A percentile compares a stretch with the other conserved stretches of the same genome.
phyloP scores from a whole-genome alignment of 2,113 vertebrate species.

The Plotosus lineatus region DNA sequence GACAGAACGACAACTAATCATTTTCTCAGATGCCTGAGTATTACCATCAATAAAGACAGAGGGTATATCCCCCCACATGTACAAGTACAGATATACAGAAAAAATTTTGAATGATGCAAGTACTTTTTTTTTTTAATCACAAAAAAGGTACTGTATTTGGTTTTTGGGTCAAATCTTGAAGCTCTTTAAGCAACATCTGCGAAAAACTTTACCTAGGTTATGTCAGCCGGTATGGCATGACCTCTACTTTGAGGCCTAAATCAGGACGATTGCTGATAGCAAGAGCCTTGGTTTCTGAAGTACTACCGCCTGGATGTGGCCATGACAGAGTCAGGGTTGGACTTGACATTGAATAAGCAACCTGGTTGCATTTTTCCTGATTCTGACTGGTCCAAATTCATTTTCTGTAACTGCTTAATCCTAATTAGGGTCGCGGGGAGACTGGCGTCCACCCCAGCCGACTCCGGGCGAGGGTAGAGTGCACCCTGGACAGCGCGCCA shows the following conservation, averaged over 20 bases:
- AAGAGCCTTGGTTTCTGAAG: conserved; percentile 12
- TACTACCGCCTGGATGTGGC: not conserved
- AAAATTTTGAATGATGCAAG: not conserved
- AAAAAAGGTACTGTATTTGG: not conserved
- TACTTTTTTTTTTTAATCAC: not conserved
- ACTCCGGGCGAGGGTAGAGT: too few relatives aligned
- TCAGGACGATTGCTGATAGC: not conserved
- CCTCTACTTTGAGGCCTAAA: not conserved
- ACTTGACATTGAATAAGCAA: not conserved
- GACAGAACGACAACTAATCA: too few relatives aligned
- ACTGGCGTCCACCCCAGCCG: too few relatives aligned
- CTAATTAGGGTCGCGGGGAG: too few relatives aligned
- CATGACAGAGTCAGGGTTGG: not conserved
- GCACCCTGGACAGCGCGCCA: too few relatives aligned
- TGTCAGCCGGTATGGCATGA: not conserved
- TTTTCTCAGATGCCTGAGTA: too few relatives aligned
- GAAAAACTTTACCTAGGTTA: conserved; percentile 2
- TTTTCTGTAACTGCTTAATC: too few relatives aligned
- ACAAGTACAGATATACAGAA: not conserved
- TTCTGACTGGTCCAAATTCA: not conserved
- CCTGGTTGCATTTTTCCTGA: not conserved
- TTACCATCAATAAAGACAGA: too few relatives aligned
- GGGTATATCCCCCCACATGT: too few relatives aligned
- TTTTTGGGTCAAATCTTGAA: too few relatives aligned
- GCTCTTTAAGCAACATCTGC: not conserved